Evolutionary conservation across 2,888 invertebrate genomes (phyloP).

Genomic region (Piscicola geometra): DNA sequence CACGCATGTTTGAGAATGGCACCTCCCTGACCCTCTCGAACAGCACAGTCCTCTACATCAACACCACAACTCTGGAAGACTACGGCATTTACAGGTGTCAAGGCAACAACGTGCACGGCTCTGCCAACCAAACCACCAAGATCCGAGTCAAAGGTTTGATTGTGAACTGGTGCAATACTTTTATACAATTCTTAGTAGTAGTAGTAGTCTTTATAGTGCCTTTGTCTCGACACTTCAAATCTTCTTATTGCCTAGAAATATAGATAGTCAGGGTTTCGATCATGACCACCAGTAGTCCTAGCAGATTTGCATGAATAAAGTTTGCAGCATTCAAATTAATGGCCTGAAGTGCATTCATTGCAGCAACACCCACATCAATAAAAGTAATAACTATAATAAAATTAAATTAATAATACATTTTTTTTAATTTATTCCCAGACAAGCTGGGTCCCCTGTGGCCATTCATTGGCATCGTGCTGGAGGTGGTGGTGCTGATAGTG

Average conservation of each 20-base stretch:
- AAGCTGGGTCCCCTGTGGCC: conserved; percentile 39
- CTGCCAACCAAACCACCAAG: conserved; percentile 13
- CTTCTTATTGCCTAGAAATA: not conserved
- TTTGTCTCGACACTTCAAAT: not conserved
- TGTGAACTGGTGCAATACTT: not conserved
- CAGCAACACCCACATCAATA: not conserved
- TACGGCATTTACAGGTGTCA: conserved; percentile 35
- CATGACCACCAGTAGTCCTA: not conserved
- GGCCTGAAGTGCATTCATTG: not conserved
- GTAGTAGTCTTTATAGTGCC: not conserved
- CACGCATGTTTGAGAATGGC: conserved; percentile 11
- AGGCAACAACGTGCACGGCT: conserved; percentile 19
- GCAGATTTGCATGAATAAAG: too few relatives aligned
- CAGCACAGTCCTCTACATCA: conserved; percentile 17
- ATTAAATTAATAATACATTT: not conserved
- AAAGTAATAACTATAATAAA: not conserved
- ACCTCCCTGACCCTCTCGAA: not conserved
- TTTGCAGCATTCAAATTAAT: too few relatives aligned
- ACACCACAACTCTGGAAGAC: conserved; percentile 19
- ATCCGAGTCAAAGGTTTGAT: conserved; percentile 35
- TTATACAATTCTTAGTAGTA: not conserved
- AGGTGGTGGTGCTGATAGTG: conserved; percentile 33
- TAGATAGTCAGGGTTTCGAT: not conserved
- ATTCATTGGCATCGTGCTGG: conserved; percentile 35
- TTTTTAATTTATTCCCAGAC: conserved; percentile 14